Conservation (phyloP, 2,888 invertebrate genomes). For the Ellobium chinense region DNA sequence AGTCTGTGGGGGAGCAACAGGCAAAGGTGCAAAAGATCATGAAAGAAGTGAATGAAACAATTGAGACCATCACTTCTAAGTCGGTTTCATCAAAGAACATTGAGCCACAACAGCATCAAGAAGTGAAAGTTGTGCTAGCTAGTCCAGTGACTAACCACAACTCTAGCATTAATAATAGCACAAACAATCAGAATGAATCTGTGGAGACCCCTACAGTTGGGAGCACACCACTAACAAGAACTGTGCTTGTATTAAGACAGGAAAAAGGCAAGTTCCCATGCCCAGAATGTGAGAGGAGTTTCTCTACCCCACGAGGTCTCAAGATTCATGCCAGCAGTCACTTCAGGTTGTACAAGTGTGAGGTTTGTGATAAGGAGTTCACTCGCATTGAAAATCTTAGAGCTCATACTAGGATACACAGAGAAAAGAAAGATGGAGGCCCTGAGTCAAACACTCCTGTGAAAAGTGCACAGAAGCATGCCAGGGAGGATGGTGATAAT, state of each 20-base stretch:
- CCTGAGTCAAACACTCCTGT: not conserved
- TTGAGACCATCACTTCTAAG: conserved; percentile 10
- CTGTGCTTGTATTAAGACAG: conserved; percentile 1
- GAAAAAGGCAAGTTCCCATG: conserved; percentile 12
- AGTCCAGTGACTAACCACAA: not conserved
- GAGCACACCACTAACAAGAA: not conserved
- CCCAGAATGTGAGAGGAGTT: conserved; percentile 34
- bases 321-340: conserved; percentile 45
- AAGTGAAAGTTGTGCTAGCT: not conserved
- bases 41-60: conserved; percentile 20
- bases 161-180: not conserved
- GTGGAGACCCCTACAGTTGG: not conserved
- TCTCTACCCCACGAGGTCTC: conserved; percentile 30
- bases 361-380: conserved; percentile 35
- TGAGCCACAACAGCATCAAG: not conserved
- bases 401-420: conserved; percentile 20
- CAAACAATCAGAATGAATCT: not conserved
- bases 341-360: conserved; percentile 42
- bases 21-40: conserved; percentile 29
- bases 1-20: conserved; percentile 24
- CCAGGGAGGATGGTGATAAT: not conserved
- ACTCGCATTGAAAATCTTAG: conserved; percentile 8
- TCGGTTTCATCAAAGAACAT: not conserved
- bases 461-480: not conserved
- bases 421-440: not conserved